These are phyloP conservation scores for Neodon shergylaensis DNA, from an alignment of 2,113 vertebrate genomes.

Conservation along the genomic window DNA sequence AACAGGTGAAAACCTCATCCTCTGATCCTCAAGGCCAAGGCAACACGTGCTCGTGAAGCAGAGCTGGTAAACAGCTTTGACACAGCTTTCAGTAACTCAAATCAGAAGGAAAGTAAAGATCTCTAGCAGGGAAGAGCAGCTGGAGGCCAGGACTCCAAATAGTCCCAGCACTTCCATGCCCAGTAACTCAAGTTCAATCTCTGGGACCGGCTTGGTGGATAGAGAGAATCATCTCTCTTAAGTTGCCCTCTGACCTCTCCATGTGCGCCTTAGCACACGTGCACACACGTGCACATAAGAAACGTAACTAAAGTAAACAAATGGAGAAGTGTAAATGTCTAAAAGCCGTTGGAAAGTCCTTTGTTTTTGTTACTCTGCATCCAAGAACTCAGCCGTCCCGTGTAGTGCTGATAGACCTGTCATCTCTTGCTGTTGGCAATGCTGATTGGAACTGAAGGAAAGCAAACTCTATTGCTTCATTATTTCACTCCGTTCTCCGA, in stretches of 20 bases:
- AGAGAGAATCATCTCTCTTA: not conserved
- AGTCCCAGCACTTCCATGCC: not conserved
- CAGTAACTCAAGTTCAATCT: not conserved
- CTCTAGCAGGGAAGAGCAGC: no score
- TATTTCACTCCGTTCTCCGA: not conserved
- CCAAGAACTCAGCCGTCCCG: not conserved
- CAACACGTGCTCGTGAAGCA: no score
- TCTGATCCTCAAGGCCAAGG: no score
- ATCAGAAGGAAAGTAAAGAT: no score
- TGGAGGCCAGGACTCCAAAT: no score
- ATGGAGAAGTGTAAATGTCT: not conserved
- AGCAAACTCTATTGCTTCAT: not conserved
- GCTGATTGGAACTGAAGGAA: not conserved
- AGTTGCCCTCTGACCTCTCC: not conserved
- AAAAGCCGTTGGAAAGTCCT: slow-evolving; percentile 31
- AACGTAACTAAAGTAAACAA: not conserved
- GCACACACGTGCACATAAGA: not conserved
- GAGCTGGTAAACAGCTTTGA: no score
- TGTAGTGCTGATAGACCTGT: not conserved
- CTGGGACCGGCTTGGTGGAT: not conserved
- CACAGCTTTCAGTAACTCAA: no score
- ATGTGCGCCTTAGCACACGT: no score
- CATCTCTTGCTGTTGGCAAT: not conserved
- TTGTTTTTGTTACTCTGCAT: not conserved
- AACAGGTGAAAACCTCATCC: no score